Conservation (phyloP, 2,797 vertebrate species). For the Trachops cirrhosus region DNA sequence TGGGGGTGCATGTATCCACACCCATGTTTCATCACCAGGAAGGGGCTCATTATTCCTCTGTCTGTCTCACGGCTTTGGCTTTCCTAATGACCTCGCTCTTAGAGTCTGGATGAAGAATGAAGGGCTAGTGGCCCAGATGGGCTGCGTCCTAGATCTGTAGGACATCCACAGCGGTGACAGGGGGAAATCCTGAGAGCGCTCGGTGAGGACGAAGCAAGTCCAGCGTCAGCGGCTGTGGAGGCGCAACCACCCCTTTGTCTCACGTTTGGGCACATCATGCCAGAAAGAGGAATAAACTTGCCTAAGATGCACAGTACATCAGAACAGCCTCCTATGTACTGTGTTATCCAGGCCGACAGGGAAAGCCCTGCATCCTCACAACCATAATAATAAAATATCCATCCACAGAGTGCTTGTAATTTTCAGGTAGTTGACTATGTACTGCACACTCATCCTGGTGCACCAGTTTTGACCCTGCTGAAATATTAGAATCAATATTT, state of each 20-base stretch:
- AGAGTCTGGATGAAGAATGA: background rate
- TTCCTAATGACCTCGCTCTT: background rate
- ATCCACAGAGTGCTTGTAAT: background rate
- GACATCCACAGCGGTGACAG: accelerated
- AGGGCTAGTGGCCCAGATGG: background rate
- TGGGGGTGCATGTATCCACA: background rate
- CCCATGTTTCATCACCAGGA: background rate
- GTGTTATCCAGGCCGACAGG: too few species aligned
- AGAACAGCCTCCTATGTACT: background rate
- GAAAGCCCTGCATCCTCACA: background rate
- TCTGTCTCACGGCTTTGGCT: background rate
- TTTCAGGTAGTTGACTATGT: background rate
- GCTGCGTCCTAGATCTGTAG: background rate
- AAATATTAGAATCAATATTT: conserved; percentile 8
- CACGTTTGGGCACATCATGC: background rate
- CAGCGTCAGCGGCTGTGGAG: background rate
- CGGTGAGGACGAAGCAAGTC: too few species aligned
- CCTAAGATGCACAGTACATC: background rate
- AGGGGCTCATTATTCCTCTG: background rate
- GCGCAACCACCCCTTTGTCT: background rate
- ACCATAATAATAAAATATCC: background rate
- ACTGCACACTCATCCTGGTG: background rate
- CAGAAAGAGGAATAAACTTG: background rate
- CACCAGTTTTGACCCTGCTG: background rate
- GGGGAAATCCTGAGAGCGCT: background rate